These are phyloP conservation scores for Solenopsis fugax DNA, from an alignment of 1,140 invertebrate genomes.

Conservation along the genomic window DNA sequence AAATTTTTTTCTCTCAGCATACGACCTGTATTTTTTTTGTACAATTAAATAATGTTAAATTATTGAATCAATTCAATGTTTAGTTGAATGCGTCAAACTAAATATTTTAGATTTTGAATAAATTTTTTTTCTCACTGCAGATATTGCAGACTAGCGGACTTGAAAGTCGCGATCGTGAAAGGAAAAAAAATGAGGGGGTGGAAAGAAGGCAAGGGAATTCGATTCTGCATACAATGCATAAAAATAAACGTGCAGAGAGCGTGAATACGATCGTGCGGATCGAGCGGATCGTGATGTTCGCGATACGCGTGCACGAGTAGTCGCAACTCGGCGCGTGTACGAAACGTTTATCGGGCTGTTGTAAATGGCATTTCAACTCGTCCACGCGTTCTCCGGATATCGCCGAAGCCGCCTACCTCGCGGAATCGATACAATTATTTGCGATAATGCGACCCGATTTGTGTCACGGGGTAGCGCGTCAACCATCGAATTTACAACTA, in stretches of 20 bases:
- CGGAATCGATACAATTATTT: constrained; percentile 57
- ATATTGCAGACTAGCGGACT: neutral
- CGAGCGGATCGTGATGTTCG: constrained; percentile 22
- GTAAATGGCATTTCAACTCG: constrained; percentile 39
- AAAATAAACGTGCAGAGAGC: constrained; percentile 40
- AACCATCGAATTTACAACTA: neutral
- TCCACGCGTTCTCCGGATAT: constrained; percentile 32
- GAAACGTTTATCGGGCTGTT: constrained; percentile 55
- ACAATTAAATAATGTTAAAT: too few relatives aligned
- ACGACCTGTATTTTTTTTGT: too few relatives aligned
- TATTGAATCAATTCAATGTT: too few relatives aligned
- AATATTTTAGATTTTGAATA: too few relatives aligned
- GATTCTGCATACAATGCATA: constrained; percentile 50
- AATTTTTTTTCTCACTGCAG: too few relatives aligned
- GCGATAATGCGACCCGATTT: constrained; percentile 44
- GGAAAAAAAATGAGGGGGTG: neutral
- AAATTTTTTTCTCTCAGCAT: too few relatives aligned
- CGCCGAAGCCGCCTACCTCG: neutral
- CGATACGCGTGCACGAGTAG: constrained; percentile 53
- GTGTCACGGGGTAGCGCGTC: constrained; percentile 5
- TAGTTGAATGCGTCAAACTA: too few relatives aligned
- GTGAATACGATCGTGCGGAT: neutral
- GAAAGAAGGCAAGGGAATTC: neutral
- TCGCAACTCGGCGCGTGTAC: constrained; percentile 42
- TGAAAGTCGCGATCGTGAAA: neutral